These are phyloP conservation scores for Mormyrops attenuatus DNA, from an alignment of 2,797 vertebrate genomes.

Conservation along the genomic window DNA sequence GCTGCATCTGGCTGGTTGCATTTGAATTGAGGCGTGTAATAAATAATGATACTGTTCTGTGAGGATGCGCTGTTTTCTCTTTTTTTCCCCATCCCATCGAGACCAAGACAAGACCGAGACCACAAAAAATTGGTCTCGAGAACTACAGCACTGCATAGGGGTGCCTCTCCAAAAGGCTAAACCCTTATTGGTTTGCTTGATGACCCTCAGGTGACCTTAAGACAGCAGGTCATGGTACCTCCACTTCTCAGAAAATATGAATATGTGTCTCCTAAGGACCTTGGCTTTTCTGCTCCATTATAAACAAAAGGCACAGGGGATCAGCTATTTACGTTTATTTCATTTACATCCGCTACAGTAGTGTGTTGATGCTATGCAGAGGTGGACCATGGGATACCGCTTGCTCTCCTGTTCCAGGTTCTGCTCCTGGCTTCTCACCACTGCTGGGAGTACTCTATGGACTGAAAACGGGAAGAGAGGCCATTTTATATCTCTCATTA, in stretches of 20 bases:
- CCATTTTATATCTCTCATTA: not conserved
- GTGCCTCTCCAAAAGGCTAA: not conserved
- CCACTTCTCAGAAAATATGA: not conserved
- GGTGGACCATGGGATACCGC: not conserved
- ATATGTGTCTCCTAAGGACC: not conserved
- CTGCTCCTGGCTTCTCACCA: slow-evolving; percentile 35
- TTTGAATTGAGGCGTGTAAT: no score
- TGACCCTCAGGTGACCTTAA: not conserved
- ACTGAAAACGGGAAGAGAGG: slow-evolving; percentile 33
- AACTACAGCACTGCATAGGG: no score
- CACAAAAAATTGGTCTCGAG: no score
- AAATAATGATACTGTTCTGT: no score
- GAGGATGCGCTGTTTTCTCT: no score
- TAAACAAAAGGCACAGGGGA: not conserved
- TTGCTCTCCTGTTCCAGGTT: not conserved
- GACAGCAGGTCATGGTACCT: not conserved
- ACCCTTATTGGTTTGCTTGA: not conserved
- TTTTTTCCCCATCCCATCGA: no score
- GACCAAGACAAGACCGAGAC: no score
- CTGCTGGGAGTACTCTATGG: slow-evolving; percentile 46
- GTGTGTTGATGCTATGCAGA: not conserved
- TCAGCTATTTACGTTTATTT: not conserved
- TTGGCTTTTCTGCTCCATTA: not conserved
- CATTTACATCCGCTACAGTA: not conserved
- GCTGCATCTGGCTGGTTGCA: no score